A percentile compares a stretch with the other conserved stretches of the same genome.
These are phyloP conservation scores for Coreoperca whiteheadi DNA, from an alignment of 2,113 vertebrate genomes.

Conservation along the genomic window DNA sequence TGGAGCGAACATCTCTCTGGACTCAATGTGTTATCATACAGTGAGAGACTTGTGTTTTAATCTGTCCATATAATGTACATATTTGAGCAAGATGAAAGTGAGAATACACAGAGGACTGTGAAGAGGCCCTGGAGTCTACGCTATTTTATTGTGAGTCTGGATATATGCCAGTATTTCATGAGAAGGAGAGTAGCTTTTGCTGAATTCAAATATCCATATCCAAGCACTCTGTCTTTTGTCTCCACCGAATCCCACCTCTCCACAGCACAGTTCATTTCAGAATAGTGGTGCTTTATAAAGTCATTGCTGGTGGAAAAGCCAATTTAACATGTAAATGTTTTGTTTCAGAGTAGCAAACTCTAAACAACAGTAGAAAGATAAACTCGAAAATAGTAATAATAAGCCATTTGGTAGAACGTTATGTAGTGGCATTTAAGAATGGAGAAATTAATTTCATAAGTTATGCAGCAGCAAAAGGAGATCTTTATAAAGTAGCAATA, in stretches of 20 bases:
- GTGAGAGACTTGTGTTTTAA: constrained; percentile 44
- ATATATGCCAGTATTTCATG: constrained; percentile 57
- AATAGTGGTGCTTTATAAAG: constrained; percentile 11
- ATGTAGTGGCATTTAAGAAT: background rate
- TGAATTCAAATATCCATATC: constrained; percentile 66
- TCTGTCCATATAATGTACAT: constrained; percentile 18
- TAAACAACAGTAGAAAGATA: constrained; percentile 4
- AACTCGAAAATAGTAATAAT: constrained; percentile 26
- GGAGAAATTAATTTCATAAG: background rate
- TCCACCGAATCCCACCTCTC: constrained; percentile 39
- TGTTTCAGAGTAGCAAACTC: constrained; percentile 6
- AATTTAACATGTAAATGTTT: constrained; percentile 40
- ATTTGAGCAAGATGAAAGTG: constrained; percentile 56
- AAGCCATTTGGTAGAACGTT: background rate
- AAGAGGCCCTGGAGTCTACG: constrained; percentile 40
- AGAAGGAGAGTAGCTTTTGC: constrained; percentile 57
- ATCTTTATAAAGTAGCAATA: no score
- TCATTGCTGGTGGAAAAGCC: constrained; percentile 38
- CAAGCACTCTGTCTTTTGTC: constrained; percentile 59
- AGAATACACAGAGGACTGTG: constrained; percentile 37
- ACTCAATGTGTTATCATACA: constrained; percentile 15
- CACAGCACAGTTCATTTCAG: constrained; percentile 35
- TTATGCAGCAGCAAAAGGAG: background rate
- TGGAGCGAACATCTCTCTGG: constrained; percentile 15
- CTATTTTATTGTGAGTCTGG: constrained; percentile 50